Percentiles rank a stretch among this genome's conserved stretches.
phyloP scores from a whole-genome alignment of 2,797 vertebrate genomes.

The Hyperoplus immaculatus region DNA sequence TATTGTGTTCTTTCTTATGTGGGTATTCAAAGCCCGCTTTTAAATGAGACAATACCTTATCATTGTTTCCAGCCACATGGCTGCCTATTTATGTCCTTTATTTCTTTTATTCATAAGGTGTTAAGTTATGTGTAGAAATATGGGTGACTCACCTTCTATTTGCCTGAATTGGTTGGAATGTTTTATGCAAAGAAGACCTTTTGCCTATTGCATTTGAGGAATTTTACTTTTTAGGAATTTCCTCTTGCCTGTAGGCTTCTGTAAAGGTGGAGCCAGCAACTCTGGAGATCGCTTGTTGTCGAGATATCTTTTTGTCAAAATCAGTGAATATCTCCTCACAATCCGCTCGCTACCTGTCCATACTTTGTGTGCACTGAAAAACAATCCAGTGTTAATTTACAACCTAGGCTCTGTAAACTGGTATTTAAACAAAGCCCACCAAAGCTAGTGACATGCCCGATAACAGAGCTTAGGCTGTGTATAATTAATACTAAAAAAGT shows the following conservation, averaged over 20 bases:
- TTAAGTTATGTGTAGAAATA: slow-evolving; percentile 25
- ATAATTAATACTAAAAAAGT: too few species aligned
- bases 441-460: too few species aligned
- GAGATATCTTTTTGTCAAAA: too few species aligned
- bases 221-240: slow-evolving; percentile 1
- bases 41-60: slow-evolving; percentile 48
- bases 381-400: too few species aligned
- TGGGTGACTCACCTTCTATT: slow-evolving; percentile 20
- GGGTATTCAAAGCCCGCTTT: slow-evolving; percentile 30
- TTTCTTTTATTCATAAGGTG: slow-evolving; percentile 36
- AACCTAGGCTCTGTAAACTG: too few species aligned
- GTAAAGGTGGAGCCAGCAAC: not conserved
- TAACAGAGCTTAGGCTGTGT: too few species aligned
- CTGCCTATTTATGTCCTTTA: slow-evolving; percentile 23
- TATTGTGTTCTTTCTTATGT: not conserved
- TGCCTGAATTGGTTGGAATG: not conserved
- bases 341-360: too few species aligned
- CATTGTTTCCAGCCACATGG: slow-evolving; percentile 25
- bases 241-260: slow-evolving; percentile 22
- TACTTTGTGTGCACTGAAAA: too few species aligned
- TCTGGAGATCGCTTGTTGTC: too few species aligned
- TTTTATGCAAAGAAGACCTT: slow-evolving; percentile 20
- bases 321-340: too few species aligned
- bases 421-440: too few species aligned
- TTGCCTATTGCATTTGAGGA: slow-evolving; percentile 21